Evolutionary conservation across 2,888 invertebrate species (phyloP), one percentile per base, ranked within the genome.

Genomic region (Rhagonycha lutea): DNA sequence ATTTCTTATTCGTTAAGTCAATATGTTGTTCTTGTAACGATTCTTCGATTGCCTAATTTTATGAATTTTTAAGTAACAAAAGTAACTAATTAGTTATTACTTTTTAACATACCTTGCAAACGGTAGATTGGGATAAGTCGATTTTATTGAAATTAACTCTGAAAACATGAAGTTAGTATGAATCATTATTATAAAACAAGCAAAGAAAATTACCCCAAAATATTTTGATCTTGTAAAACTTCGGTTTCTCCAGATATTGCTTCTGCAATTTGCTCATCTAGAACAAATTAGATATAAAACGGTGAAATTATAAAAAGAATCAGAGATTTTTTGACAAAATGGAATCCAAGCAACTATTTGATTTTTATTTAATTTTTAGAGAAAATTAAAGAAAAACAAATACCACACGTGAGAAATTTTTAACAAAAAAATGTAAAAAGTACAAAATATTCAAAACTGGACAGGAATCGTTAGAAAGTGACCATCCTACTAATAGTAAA

Each of bases 181-280:
- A 14, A 61, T 62, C 12, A 32, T 47, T 24, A 32, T 14, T 68
- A 68, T 60, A n/a, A 60, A 9, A 32, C 4, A n/a, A 2, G 4
- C 5, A 32, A 5, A 14, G 2, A 11, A 7, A 77, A 80, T 83
- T 84, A 93, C 93, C 93, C 93, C 84, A 93, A 89, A n/a, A 92
- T 91, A 82, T 92, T 92, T 79, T 93, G 92, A 75, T 93, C 92
- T 14, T 76, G 75, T 18, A 93, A 82, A 83, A 93, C 90, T 84
- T 94, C 93, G 0, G 93, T 90, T 83, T 93, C 93, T 26, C 92
- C 92, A 0, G 93, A 91, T 78, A 94, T 90, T 24, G 93, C 87
- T 73, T 91, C 92, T 0, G 92, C 92, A 69, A 94, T 92, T 85
- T 92, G 91, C 74, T 92, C 91, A 79, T 93, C 93, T 8, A 70